Evolutionary conservation across 2,113 vertebrate genomes (phyloP).

Genomic region (Echinops telfairi): DNA sequence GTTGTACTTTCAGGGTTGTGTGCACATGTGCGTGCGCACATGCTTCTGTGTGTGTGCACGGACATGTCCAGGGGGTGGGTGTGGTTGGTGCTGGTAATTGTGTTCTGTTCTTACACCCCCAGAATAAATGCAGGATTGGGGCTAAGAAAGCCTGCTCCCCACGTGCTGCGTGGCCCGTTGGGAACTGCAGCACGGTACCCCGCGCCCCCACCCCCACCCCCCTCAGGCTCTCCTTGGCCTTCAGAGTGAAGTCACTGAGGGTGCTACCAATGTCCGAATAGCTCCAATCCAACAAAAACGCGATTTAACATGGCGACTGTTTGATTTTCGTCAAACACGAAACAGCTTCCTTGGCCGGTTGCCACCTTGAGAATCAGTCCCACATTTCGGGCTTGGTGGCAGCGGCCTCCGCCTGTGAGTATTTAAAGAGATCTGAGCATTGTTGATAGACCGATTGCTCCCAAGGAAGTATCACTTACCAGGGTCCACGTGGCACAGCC

Average conservation of each 20-base stretch:
- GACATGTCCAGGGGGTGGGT: too few species aligned
- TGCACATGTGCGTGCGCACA: not conserved
- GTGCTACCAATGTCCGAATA: conserved; percentile 62
- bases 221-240: not conserved
- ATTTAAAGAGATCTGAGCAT: conserved; percentile 28
- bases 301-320: conserved; percentile 68
- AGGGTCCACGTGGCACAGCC: not conserved
- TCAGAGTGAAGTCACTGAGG: conserved; percentile 23
- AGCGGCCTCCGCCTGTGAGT: not conserved
- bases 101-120: not conserved
- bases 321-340: conserved; percentile 71
- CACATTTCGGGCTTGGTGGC: conserved; percentile 48
- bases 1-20: not conserved
- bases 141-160: not conserved
- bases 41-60: too few species aligned
- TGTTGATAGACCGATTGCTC: not conserved
- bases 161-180: not conserved
- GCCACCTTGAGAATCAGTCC: conserved; percentile 60
- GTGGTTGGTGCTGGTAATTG: not conserved
- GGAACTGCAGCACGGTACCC: not conserved
- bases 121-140: not conserved
- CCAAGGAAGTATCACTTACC: not conserved
- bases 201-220: too few species aligned
- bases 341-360: conserved; percentile 58
- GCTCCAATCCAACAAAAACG: conserved; percentile 66